Evolutionary conservation across 2,888 invertebrate genomes (phyloP), one percentile per base, ranked within the genome.

Genomic region (Drosophila limbata): DNA sequence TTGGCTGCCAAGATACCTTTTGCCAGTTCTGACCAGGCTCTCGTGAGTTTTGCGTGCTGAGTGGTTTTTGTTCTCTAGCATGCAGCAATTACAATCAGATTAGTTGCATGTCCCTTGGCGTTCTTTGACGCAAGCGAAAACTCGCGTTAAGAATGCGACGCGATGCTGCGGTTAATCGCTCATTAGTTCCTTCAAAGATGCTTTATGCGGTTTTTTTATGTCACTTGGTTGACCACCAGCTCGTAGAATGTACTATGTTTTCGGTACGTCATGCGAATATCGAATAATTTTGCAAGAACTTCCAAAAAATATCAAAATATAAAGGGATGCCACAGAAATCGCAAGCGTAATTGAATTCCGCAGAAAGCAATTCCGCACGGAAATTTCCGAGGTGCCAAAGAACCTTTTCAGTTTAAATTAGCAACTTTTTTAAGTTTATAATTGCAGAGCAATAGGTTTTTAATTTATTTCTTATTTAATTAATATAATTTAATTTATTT

Each of bases 71-170:
- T 48, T 64, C 66, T 77, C 84, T 78, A 78, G 81, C 77, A 77
- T 67, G 81, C 78, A 56, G 70, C 82, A 85, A 85, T 82, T 82
- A 82, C 86, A 82, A 85, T 80, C 82, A 77, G 84, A 85, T 82
- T 83, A 83, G 85, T 73, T 85, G 70, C 83, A 69, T 75, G 86
- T 44, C 25, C 56, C 31, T 57, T 37, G 55, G 44, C 31, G n/a
- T 11, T 51, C 17, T 35, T 51, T 55, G 42, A 39, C 9, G 40
- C 39, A 17, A 63, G 69, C 50, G 37, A 35, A 45, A 62, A 62
- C 31, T 50, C 48, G 55, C 48, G 44, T 55, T 44, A 25, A 55
- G 35, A 33, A 55, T n/a, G 53, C 60, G 17, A 50, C 17, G 45
- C 62, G 55, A 37, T 15, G 33, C 48, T 48, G 57, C 40, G 42